Conservation (phyloP, 2,113 vertebrate species). For the Plecturocebus donacophilus region DNA sequence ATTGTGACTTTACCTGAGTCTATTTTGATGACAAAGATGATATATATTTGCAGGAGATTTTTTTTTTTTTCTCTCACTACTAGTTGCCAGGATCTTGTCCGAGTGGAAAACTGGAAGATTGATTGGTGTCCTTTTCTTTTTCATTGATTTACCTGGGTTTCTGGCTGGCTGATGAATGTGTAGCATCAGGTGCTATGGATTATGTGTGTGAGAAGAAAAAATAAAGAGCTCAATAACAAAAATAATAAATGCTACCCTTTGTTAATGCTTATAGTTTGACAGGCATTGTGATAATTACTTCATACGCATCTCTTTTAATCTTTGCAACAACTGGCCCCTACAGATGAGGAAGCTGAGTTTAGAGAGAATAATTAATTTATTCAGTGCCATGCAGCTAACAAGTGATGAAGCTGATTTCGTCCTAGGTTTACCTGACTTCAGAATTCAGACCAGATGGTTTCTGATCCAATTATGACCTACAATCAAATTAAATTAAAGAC, state of each 20-base stretch:
- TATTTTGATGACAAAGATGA: slow-evolving; percentile 17
- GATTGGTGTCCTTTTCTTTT: slow-evolving; percentile 63
- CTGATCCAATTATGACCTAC: slow-evolving; percentile 31
- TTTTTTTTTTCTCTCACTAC: background rate
- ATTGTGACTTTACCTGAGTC: background rate
- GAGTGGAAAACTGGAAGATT: slow-evolving; percentile 43
- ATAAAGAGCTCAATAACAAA: slow-evolving; percentile 48
- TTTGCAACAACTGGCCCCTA: background rate
- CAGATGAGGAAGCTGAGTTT: slow-evolving; percentile 29
- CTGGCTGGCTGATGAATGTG: slow-evolving; percentile 15
- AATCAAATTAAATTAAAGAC: slow-evolving; percentile 39
- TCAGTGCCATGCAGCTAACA: background rate
- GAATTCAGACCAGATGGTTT: slow-evolving; percentile 1
- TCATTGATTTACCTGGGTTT: slow-evolving; percentile 68
- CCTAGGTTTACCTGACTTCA: slow-evolving; percentile 30
- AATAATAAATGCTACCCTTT: slow-evolving; percentile 28
- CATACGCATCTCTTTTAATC: background rate
- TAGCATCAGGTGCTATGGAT: background rate
- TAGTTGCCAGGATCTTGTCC: slow-evolving; percentile 25
- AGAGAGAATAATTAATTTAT: slow-evolving; percentile 43
- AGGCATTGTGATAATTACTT: background rate
- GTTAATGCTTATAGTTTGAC: slow-evolving; percentile 28
- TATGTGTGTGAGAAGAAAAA: slow-evolving; percentile 51
- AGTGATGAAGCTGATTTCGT: slow-evolving; percentile 16
- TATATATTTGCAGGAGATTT: background rate